Evolutionary conservation across 2,888 invertebrate genomes (phyloP).

Genomic region (Calliopum simillimum): DNA sequence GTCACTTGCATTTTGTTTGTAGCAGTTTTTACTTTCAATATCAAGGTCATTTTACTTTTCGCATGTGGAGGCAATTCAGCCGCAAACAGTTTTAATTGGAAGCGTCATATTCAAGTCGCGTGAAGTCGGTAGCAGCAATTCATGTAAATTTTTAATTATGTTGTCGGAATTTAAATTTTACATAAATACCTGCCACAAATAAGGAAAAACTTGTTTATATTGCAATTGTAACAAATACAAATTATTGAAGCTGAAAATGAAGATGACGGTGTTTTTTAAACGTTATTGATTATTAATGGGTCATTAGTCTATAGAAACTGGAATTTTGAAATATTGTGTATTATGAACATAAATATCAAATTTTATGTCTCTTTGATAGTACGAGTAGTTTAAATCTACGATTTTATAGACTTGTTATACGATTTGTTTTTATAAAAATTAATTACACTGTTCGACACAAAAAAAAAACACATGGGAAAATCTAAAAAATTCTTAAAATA

Average conservation of each 20-base stretch:
- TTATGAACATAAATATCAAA: too few species aligned
- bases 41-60: neutral
- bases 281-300: neutral
- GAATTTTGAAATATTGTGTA: too few species aligned
- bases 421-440: too few species aligned
- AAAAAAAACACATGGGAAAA: too few species aligned
- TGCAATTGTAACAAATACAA: neutral
- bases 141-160: constrained; percentile 17
- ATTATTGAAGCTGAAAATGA: neutral
- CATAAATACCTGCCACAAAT: constrained; percentile 21
- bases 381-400: too few species aligned
- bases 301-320: too few species aligned
- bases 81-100: neutral
- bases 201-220: neutral
- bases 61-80: too few species aligned
- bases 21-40: neutral
- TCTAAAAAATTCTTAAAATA: too few species aligned
- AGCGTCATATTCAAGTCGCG: neutral
- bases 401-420: too few species aligned
- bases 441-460: too few species aligned
- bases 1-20: neutral
- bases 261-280: neutral
- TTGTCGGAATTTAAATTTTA: constrained; percentile 9
- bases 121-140: constrained; percentile 9
- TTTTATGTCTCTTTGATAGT: too few species aligned